A percentile compares a stretch with the other conserved stretches of the same genome.
phyloP scores from a whole-genome alignment of 2,888 invertebrate genomes.

The Cyaniris semiargus region DNA sequence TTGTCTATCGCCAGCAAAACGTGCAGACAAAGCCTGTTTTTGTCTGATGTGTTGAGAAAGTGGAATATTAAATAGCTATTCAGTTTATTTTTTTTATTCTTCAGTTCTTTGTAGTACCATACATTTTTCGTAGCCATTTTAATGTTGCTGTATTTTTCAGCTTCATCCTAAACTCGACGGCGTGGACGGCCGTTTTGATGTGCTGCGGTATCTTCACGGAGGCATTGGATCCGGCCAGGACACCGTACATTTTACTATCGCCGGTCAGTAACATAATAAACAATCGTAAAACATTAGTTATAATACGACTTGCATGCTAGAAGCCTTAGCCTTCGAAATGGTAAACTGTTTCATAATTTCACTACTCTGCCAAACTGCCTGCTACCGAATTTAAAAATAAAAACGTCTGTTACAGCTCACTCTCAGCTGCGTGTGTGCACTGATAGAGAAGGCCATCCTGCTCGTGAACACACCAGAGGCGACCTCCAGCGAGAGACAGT shows the following conservation, averaged over 20 bases:
- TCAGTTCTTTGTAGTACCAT: not conserved
- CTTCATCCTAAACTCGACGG: slow-evolving; percentile 62
- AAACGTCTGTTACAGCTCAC: slow-evolving; percentile 58
- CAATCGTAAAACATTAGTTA: not conserved
- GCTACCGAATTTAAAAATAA: not conserved
- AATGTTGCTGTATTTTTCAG: slow-evolving; percentile 46
- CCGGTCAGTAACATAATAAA: slow-evolving; percentile 53
- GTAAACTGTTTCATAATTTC: not conserved
- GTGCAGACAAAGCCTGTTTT: too few species aligned
- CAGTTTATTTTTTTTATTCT: too few species aligned
- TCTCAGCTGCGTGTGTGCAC: slow-evolving; percentile 62
- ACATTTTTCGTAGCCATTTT: not conserved
- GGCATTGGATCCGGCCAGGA: slow-evolving; percentile 67
- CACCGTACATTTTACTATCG: slow-evolving; percentile 63
- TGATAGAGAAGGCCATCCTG: slow-evolving; percentile 60
- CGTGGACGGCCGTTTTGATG: slow-evolving; percentile 70
- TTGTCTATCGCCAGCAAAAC: too few species aligned
- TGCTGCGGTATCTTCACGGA: slow-evolving; percentile 62
- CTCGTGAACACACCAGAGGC: slow-evolving; percentile 67
- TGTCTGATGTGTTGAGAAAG: too few species aligned
- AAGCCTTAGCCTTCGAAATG: not conserved
- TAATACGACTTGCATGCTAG: too few species aligned
- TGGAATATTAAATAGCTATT: not conserved
- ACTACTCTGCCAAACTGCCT: not conserved
- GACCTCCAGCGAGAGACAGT: slow-evolving; percentile 70